Conservation (phyloP, 2,113 vertebrate species). For the Nothobranchius furzeri region DNA sequence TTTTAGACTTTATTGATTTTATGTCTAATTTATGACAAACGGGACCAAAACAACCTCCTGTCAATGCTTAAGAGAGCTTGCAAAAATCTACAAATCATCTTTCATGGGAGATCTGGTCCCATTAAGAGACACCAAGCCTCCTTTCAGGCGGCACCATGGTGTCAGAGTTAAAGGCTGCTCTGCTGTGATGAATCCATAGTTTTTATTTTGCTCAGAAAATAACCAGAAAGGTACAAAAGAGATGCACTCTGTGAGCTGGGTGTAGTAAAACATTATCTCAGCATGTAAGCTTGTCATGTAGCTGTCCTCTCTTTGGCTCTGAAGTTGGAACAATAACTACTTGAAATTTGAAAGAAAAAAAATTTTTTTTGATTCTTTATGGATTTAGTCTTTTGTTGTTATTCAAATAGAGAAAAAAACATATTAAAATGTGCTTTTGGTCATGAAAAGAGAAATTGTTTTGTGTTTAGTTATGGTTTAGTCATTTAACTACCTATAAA, state of each 20-base stretch:
- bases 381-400: not conserved
- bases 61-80: not conserved
- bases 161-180: not conserved
- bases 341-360: not conserved
- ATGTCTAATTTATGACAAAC: not conserved
- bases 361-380: not conserved
- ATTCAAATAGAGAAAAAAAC: not conserved
- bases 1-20: not conserved
- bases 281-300: not conserved
- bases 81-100: not conserved
- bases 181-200: not conserved
- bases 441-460: not conserved
- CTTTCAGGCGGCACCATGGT: not conserved
- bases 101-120: not conserved
- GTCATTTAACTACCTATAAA: not conserved
- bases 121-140: not conserved
- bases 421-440: not conserved
- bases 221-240: not conserved
- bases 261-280: not conserved
- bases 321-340: not conserved
- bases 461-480: not conserved
- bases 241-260: no score
- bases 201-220: not conserved
- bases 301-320: not conserved
- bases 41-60: no score